These are phyloP conservation scores for Lytechinus variegatus DNA, from an alignment of 35 echinoderm and acorn worm species.

Conservation along the genomic window DNA sequence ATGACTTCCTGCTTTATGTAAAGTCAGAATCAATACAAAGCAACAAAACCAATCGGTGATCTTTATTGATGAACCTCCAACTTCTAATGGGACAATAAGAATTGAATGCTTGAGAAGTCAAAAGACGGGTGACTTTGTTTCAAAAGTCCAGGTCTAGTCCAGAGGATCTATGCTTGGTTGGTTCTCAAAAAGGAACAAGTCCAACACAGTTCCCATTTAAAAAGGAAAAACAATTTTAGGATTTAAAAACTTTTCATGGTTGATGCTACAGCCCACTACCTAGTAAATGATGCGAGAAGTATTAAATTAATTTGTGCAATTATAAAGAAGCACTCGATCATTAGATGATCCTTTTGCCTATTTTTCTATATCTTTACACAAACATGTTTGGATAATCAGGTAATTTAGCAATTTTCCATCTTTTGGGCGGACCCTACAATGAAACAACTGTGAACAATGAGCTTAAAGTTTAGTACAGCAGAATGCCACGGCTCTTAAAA, in stretches of 20 bases:
- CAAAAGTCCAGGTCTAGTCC: background rate
- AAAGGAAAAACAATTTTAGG: background rate
- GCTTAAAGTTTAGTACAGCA: too few relatives aligned
- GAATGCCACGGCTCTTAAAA: too few relatives aligned
- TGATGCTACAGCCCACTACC: background rate
- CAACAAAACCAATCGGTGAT: background rate
- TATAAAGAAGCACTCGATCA: too few relatives aligned
- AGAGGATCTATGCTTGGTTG: constrained; percentile 1
- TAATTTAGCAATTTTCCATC: too few relatives aligned
- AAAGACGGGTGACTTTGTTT: background rate
- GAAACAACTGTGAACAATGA: too few relatives aligned
- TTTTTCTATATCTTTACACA: too few relatives aligned
- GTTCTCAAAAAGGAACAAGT: background rate
- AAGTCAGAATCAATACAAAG: background rate
- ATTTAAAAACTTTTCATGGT: background rate
- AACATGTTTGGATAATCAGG: too few relatives aligned
- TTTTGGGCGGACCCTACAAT: too few relatives aligned
- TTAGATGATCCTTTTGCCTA: too few relatives aligned
- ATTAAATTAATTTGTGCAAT: too few relatives aligned
- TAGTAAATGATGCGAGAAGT: background rate
- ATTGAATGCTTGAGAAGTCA: background rate
- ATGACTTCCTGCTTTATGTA: background rate
- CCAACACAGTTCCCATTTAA: background rate
- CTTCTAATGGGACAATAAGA: background rate
- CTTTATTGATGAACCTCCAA: background rate